phyloP scores from a whole-genome alignment of 2,888 invertebrate genomes.

The Eurytoma californica region DNA sequence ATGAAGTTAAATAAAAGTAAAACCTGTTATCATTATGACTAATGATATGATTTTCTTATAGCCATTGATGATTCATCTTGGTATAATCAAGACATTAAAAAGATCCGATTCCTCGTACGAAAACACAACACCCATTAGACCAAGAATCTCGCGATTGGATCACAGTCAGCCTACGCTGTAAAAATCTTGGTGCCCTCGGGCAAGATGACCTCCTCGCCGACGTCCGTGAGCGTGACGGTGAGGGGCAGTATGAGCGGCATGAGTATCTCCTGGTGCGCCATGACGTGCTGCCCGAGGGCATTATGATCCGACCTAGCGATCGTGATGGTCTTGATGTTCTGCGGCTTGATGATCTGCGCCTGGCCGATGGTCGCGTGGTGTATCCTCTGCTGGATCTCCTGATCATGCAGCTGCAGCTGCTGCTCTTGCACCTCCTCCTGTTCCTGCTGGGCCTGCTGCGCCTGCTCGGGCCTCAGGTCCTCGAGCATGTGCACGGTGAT shows the following conservation, averaged over 20 bases:
- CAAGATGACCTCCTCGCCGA: conserved; percentile 70
- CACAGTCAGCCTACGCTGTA: conserved; percentile 62
- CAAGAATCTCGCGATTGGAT: conserved; percentile 1
- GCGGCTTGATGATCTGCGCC: conserved; percentile 66
- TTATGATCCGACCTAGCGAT: conserved; percentile 68
- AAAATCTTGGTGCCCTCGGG: conserved; percentile 73
- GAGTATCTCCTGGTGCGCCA: conserved; percentile 71
- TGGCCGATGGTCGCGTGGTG: conserved; percentile 56
- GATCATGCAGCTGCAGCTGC: conserved; percentile 46
- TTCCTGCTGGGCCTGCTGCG: conserved; percentile 26
- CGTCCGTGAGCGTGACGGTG: conserved; percentile 71
- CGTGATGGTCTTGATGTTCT: conserved; percentile 72
- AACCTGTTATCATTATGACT: too few relatives aligned
- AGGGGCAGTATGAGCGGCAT: conserved; percentile 72
- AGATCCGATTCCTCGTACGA: too few relatives aligned
- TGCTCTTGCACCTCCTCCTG: conserved; percentile 46
- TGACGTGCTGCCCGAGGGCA: conserved; percentile 66
- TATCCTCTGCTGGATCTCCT: conserved; percentile 53
- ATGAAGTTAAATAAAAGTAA: too few relatives aligned
- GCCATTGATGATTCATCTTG: too few relatives aligned
- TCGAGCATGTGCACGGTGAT: conserved; percentile 56
- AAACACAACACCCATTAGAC: too few relatives aligned
- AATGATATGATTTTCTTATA: too few relatives aligned
- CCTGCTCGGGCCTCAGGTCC: conserved; percentile 9
- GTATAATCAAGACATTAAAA: too few relatives aligned